Percentiles rank a stretch among this genome's conserved stretches.
Conservation (phyloP, 2,888 invertebrate genomes). For the Carcina quercana region DNA sequence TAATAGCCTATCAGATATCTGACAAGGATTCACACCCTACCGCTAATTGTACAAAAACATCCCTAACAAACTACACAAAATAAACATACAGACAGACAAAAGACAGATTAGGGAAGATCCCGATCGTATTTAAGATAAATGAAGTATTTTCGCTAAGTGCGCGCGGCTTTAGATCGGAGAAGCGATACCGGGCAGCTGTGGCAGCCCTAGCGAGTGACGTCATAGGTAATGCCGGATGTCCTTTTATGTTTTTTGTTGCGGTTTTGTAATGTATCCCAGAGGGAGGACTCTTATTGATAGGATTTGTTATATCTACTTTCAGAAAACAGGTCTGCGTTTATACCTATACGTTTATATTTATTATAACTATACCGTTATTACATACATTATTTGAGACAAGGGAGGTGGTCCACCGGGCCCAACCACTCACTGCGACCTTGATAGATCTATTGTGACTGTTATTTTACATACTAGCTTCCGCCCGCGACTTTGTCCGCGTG, state of each 20-base stretch:
- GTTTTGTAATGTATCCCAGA: no score
- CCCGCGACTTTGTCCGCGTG: no score
- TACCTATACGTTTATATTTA: no score
- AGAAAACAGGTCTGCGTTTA: no score
- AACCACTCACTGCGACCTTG: no score
- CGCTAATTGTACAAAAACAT: slow-evolving; percentile 68
- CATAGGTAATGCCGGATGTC: slow-evolving; percentile 22
- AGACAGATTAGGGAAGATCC: slow-evolving; percentile 66
- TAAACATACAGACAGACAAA: slow-evolving; percentile 57
- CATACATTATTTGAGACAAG: no score
- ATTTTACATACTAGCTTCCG: no score
- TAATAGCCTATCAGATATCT: slow-evolving; percentile 21
- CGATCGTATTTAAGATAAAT: slow-evolving; percentile 71
- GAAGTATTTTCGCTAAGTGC: slow-evolving; percentile 66
- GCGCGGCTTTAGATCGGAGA: slow-evolving; percentile 58
- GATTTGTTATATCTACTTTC: no score
- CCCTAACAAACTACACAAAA: slow-evolving; percentile 49
- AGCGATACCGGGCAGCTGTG: slow-evolving; percentile 62
- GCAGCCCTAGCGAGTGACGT: slow-evolving; percentile 40
- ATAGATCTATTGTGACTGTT: no score
- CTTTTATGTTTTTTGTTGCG: slow-evolving; percentile 10
- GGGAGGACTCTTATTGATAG: no score
- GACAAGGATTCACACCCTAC: slow-evolving; percentile 47
- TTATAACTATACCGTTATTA: no score
- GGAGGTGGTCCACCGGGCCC: no score